Evolutionary conservation across 2,113 vertebrate genomes (phyloP).

Genomic region (Otis tarda): DNA sequence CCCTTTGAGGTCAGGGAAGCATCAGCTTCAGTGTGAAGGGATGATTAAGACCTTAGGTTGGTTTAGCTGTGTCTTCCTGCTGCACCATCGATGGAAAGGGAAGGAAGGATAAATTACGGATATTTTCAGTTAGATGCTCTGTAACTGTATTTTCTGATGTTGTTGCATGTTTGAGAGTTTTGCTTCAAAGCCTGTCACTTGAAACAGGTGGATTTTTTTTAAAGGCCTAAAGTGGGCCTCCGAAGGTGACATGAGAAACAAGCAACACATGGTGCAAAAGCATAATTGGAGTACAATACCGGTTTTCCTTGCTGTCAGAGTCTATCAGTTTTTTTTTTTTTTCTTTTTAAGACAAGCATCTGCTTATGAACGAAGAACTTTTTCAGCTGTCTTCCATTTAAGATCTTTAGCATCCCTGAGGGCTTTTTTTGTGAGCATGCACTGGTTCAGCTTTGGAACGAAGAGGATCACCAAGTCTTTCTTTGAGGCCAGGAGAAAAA

Average conservation of each 20-base stretch:
- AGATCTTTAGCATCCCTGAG: neutral
- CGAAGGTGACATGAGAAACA: neutral
- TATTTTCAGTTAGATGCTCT: neutral
- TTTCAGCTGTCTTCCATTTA: neutral
- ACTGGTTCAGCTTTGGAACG: neutral
- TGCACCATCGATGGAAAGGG: accelerated
- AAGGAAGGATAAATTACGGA: neutral
- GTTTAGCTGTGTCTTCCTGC: neutral
- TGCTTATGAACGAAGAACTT: neutral
- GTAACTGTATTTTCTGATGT: neutral
- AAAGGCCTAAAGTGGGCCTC: neutral
- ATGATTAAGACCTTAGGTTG: neutral
- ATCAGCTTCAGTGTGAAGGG: neutral
- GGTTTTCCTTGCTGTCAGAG: neutral
- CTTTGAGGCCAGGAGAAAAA: neutral
- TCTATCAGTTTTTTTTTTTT: neutral
- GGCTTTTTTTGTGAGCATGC: neutral
- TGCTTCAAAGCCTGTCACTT: neutral
- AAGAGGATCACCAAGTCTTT: neutral
- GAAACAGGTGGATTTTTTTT: neutral
- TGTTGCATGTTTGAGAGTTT: neutral
- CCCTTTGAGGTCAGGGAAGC: accelerated
- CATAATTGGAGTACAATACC: neutral
- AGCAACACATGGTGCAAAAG: neutral
- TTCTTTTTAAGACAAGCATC: neutral